Evolutionary conservation across 2,797 vertebrate genomes (phyloP), one percentile per base, ranked within the genome.

Genomic region (Sebastes wilsoni): DNA sequence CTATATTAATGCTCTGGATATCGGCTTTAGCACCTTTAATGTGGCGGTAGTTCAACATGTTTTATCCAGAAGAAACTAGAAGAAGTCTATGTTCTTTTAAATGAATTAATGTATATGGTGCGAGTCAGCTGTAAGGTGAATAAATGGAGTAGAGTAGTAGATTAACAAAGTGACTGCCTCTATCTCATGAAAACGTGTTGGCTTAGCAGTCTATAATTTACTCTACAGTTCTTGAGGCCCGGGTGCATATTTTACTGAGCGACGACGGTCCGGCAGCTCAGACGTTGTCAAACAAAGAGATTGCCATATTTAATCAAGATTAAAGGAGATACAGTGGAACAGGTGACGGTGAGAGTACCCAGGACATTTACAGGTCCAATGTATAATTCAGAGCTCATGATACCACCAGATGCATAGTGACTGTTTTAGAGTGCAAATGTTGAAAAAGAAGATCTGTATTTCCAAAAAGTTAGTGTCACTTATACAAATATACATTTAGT

Each of bases 251-350:
- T 72, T 72, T 59, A 74, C 66, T 30, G 22, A 75, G 81, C 13
- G 36, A 73, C 8, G 10, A 67, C 4, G 12, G 49, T 49, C 52
- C 74, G 49, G 73, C 60, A 28, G 58, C 77, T 82, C 75, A 87
- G 79, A 88, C 83, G 66, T 12, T 82, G 85, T 89, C 83, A 88
- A 87, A 89, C 82, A 77, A 72, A 75, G 52, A 83, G 34, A 78
- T 5, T 2, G 64, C 22, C 55, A 68, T 82, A 75, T 88, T 86
- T 84, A 81, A 81, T 87, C 79, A 80, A 84, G 89, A 89, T 89
- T 79, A 88, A 75, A 87, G 32, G n/a, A 70, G 73, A 72, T 73
- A 66, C 9, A 2, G 36, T 14, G 18, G 58, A 84, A 79, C 72
- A 80, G 58, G 86, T 78, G 82, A 84, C 38, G 55, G 72, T 84